Conservation (phyloP, 2,113 vertebrate species). For the Coturnix japonica region DNA sequence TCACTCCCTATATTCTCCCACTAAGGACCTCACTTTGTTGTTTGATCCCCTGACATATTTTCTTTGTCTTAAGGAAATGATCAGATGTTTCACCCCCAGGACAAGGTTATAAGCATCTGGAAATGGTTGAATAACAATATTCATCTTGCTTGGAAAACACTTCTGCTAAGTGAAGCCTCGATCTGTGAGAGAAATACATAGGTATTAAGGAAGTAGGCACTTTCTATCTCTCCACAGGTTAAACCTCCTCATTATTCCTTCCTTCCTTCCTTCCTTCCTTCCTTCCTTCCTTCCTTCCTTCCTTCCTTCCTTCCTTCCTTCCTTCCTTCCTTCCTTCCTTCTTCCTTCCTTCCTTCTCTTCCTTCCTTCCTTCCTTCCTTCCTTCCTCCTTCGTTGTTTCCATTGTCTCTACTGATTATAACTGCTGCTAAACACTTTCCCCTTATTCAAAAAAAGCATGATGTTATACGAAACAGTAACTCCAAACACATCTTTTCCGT, state of each 20-base stretch:
- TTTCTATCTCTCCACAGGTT: not conserved
- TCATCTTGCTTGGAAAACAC: not conserved
- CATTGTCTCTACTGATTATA: no score
- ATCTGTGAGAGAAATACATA: not conserved
- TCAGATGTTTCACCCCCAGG: not conserved
- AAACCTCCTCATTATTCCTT: not conserved
- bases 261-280: no score
- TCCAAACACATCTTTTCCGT: not conserved
- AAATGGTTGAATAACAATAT: not conserved
- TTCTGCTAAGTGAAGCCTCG: not conserved
- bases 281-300: no score
- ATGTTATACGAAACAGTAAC: not conserved
- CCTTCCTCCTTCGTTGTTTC: no score
- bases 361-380: no score
- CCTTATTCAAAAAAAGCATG: not conserved
- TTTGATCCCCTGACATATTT: slow-evolving; percentile 14
- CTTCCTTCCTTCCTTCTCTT: no score
- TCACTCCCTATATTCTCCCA: not conserved
- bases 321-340: no score
- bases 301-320: no score
- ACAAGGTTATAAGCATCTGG: not conserved
- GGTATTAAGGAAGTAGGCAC: fast-evolving
- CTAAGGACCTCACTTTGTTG: not conserved
- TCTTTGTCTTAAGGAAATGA: not conserved
- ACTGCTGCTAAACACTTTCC: no score